Evolutionary conservation across 1,140 invertebrate genomes (phyloP).

Genomic region (Propsilocerus akamusi): DNA sequence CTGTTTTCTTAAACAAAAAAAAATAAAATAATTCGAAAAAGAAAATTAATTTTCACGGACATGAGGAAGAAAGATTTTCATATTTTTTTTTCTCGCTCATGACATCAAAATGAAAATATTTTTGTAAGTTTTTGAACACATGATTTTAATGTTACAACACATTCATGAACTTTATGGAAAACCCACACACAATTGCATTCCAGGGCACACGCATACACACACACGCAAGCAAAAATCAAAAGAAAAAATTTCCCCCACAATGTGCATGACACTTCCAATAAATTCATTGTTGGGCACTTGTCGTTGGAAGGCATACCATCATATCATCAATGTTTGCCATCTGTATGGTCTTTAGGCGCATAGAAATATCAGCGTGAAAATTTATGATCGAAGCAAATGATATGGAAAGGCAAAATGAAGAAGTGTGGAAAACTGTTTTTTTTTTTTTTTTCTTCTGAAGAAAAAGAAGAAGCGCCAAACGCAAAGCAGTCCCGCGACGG

Average conservation of each 20-base stretch:
- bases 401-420: not conserved
- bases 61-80: not conserved
- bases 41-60: too few relatives aligned
- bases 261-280: constrained; percentile 2
- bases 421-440: not conserved
- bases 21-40: too few relatives aligned
- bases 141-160: constrained; percentile 3
- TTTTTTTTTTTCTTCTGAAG: not conserved
- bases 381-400: constrained; percentile 2
- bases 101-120: not conserved
- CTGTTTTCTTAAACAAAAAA: not conserved
- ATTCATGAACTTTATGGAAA: not conserved
- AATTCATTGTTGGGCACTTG: constrained; percentile 1
- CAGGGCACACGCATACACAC: not conserved
- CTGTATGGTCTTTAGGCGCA: too few relatives aligned
- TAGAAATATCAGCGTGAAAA: too few relatives aligned
- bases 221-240: not conserved
- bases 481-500: not conserved
- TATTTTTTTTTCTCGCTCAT: not conserved
- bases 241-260: not conserved
- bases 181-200: not conserved
- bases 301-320: too few relatives aligned
- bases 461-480: too few relatives aligned
- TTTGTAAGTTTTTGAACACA: not conserved
- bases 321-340: too few relatives aligned